Base-by-base conservation (phyloP, 2,888 invertebrate genomes). In the Parascotia fuliginaria region DNA sequence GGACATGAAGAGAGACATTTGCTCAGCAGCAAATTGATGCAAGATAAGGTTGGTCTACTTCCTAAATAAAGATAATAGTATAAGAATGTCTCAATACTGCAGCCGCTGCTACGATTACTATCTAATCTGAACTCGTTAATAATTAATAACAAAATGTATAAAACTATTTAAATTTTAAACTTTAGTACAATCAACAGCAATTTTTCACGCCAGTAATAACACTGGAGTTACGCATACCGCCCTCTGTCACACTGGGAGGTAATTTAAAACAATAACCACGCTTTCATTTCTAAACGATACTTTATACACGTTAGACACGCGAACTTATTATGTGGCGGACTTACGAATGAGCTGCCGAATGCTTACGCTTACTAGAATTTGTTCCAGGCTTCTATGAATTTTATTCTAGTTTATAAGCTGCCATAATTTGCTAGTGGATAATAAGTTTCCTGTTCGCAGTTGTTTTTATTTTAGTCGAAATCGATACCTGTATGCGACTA, bases 231-330 rank as follows among this genome's bases (percentile, higher is more conserved):
- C 68, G 69, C 65, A 82, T 81, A 78, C 86, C 87, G 78, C 87
- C 83, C 82, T 79, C 81, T 83, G 85, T 85, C 85, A 84, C 81
- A 83, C 81, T 62, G 87, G 89, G 83, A 69, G 79, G 83, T 84
- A 79, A 88, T 89, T 88, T 89, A 89, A 90, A 90, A 90, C 89
- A 89, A 90, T 90, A 89, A 89, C 73, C 80, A 73, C 74, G 87
- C 86, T 85, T 87, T 84, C 74, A 81, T 83, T 84, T 77, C 81
- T 69, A 74, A 77, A 71, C 82, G 66, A 81, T 83, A 76, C 72
- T 85, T 90, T 89, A 90, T 88, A 87, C 74, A 72, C 61, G 53
- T 67, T 52, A 43, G 65, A 61, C 90, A 90, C 89, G 90, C 89
- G 61, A 88, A 39, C 50, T 55, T 63, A 54, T 57, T 69, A 69